Percentiles rank a stretch among this genome's conserved stretches.
Evolutionary conservation across 2,888 invertebrate species (phyloP).

Genomic region (Physocephala rufipes): DNA sequence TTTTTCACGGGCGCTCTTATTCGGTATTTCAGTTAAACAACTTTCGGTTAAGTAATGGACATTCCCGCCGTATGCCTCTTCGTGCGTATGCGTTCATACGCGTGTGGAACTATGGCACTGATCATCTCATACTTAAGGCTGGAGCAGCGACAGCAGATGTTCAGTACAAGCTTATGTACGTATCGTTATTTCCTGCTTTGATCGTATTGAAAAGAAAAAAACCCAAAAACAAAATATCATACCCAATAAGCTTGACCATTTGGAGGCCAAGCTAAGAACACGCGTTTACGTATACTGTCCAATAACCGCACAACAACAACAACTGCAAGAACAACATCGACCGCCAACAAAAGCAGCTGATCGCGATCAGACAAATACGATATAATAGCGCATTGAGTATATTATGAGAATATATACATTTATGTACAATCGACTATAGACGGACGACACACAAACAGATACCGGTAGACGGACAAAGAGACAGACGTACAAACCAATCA

Average conservation of each 20-base stretch:
- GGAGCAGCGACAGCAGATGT: conserved; percentile 40
- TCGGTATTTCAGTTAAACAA: neutral
- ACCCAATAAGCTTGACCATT: conserved; percentile 20
- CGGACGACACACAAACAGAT: conserved; percentile 38
- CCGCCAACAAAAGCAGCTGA: conserved; percentile 28
- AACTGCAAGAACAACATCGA: conserved; percentile 15
- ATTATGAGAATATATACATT: conserved; percentile 25
- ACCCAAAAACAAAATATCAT: conserved; percentile 16
- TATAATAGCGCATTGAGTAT: conserved; percentile 26
- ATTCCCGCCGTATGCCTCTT: too few relatives aligned
- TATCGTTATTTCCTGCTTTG: conserved; percentile 49
- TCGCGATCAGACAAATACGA: conserved; percentile 33
- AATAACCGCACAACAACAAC: conserved; percentile 29
- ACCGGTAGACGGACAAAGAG: conserved; percentile 33
- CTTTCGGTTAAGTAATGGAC: too few relatives aligned
- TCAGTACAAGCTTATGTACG: conserved; percentile 27
- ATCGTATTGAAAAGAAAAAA: conserved; percentile 16
- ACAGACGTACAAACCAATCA: conserved; percentile 53
- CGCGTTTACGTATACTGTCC: conserved; percentile 39
- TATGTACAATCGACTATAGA: too few relatives aligned
- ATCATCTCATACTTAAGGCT: conserved; percentile 34
- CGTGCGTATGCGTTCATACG: neutral
- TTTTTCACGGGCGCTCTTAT: neutral
- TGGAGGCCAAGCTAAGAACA: conserved; percentile 23
- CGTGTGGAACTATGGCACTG: conserved; percentile 1